These are phyloP conservation scores for Eledona agricola DNA, from an alignment of 2,888 invertebrate species.

Conservation along the genomic window DNA sequence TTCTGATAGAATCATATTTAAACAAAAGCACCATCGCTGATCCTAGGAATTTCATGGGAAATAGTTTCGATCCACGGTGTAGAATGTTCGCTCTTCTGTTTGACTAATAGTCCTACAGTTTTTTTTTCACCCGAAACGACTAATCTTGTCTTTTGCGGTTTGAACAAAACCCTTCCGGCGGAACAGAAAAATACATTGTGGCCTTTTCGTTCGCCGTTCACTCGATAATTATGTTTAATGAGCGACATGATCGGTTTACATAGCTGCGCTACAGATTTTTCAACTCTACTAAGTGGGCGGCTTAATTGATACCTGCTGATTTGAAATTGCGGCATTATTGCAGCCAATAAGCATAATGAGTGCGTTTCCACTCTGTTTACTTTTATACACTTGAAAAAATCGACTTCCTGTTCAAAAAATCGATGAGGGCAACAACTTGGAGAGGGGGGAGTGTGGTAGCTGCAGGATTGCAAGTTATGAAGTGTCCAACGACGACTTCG, in stretches of 20 bases:
- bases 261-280: background rate
- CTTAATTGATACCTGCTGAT: conserved; percentile 6
- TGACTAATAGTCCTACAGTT: conserved; percentile 11
- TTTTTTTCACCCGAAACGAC: conserved; percentile 14
- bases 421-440: too few species aligned
- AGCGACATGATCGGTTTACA: background rate
- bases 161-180: conserved; percentile 1
- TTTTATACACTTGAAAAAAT: too few species aligned
- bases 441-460: too few species aligned
- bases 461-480: too few species aligned
- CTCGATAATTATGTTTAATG: conserved; percentile 5
- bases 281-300: too few species aligned
- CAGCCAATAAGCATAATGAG: too few species aligned
- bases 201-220: background rate
- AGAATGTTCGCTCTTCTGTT: conserved; percentile 9
- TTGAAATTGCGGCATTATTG: too few species aligned
- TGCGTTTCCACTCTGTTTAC: too few species aligned
- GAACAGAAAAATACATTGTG: background rate
- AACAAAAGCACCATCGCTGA: conserved; percentile 32
- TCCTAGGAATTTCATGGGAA: conserved; percentile 31
- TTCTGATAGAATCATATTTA: conserved; percentile 26
- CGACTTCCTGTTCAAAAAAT: too few species aligned
- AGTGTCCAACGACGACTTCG: too few species aligned
- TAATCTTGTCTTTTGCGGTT: conserved; percentile 12
- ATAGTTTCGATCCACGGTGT: conserved; percentile 19